Base-by-base conservation (phyloP, 2,888 invertebrate species). In the Andrena minutula region DNA sequence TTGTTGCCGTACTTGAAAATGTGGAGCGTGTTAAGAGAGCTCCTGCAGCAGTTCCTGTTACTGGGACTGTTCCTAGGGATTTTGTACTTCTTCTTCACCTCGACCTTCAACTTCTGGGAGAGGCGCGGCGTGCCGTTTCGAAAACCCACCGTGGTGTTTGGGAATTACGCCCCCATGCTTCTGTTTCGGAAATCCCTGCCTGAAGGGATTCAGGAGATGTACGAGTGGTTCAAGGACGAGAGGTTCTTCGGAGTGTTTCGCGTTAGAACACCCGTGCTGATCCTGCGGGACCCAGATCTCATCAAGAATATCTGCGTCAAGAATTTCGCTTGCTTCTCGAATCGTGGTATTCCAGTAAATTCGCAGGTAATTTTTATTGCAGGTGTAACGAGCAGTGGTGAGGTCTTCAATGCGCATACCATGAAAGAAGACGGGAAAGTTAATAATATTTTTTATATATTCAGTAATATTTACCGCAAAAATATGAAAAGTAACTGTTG, bases 301-400 rank as follows among this genome's bases (percentile, higher is more conserved):
- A 85, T 93, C 32, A 93, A 90, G 71, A 85, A 77, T 47, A 74
- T 93, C 3, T 92, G 88, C 73, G 89, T 92, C 0, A 92, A 92
- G 75, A 92, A 93, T 69, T 93, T 93, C 26, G 61, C 82, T 0
- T 88, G 76, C 64, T 93, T 93, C 73, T 83, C 84, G 23, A 93
- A 93, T 77, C 90, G 93, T 16, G 93, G 93, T 3, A 93, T 93
- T 64, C 91, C 92, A 7, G 88, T 92, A 2, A 93, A 93, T 53
- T 72, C 86, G 5, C 86, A 92, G 82, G 94, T 88, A 87, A 78
- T 8, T 26, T 32, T 35, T 16, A 32, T 4, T 41, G 12, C 41
- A 16, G 41, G 16, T 41, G 12, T 16, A 41, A 12, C 41, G 41
- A 16, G 12, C 41, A 12, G 41, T 16, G 41, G 12, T 5, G 41